Evolutionary conservation across 2,797 vertebrate genomes (phyloP), one percentile per base, ranked within the genome.

Genomic region (Enteromius treurensis): DNA sequence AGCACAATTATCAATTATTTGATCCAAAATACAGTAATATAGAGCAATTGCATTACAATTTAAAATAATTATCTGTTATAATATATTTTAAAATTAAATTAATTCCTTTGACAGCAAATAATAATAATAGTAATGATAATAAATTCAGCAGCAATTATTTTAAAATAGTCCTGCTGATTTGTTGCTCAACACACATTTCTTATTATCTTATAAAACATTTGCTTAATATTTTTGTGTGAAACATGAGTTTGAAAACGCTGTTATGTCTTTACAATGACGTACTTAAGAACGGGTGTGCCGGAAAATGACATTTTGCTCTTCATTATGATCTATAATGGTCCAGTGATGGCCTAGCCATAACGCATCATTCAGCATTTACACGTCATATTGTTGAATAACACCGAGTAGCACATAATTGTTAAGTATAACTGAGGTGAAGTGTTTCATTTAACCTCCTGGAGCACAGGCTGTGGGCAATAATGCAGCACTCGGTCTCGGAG

Each of bases 341-440:
- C 49, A 53, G 29, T 29, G 13, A 29, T 58, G 9, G 9, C 21
- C 49, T 55, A 55, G 15, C 2, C 19, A 21, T 42, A 81, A 55
- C 32, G 58, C 40, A 82, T 77, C 67, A 67, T 80, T 79, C 55
- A 62, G 55, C 55, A 85, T 81, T 73, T 79, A 81, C 75, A 82
- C 79, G 75, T 76, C 29, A 71, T 51, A 78, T 75, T 58, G 81
- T 64, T 77, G 58, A 77, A 75, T 58, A 34, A 51, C 60, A 86
- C 74, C 68, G 82, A 73, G 76, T 75, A 64, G 64, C 32, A 26
- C 82, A 84, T 64, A 32, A 64, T 81, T 86, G 80, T 79, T 83
- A 69, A 68, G 80, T 67, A 80, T 70, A 87, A 85, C 75, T 51
- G 85, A 86, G 81, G 80, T 78, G 84, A 89, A 89, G 88, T 85